Conservation (phyloP, 2,888 invertebrate genomes). For the Gerosis bhagava region DNA sequence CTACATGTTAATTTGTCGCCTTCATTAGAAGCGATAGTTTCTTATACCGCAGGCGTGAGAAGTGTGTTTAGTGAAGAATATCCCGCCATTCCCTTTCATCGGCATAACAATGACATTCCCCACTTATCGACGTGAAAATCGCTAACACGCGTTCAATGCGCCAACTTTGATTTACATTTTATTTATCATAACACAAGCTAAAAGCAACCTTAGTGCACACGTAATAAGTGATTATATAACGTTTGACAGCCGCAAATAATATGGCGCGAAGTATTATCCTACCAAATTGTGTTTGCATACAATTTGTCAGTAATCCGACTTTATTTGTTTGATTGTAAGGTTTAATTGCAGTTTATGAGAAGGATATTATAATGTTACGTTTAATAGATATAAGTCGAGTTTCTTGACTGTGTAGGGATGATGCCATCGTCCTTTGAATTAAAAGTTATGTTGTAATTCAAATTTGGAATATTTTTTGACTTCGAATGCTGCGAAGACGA, state of each 20-base stretch:
- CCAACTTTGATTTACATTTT: no score
- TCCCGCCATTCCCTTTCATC: slow-evolving; percentile 48
- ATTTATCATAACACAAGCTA: no score
- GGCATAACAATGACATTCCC: slow-evolving; percentile 48
- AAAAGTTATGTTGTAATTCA: no score
- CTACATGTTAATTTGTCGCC: slow-evolving; percentile 25
- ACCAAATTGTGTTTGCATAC: slow-evolving; percentile 17
- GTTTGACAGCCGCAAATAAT: neutral
- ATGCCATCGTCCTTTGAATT: no score
- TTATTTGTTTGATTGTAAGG: no score
- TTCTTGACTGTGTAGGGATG: no score
- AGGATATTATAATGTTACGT: no score
- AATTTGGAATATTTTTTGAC: no score
- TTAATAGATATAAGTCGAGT: no score
- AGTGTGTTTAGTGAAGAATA: slow-evolving; percentile 42
- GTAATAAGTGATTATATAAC: no score
- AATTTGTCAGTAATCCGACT: slow-evolving; percentile 20
- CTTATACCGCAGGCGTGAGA: slow-evolving; percentile 42
- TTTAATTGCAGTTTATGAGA: no score
- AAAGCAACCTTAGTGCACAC: neutral
- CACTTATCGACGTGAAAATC: slow-evolving; percentile 43
- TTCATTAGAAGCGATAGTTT: slow-evolving; percentile 34
- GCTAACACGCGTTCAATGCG: slow-evolving; percentile 35
- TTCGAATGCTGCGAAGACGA: no score
- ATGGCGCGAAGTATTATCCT: slow-evolving; percentile 11